phyloP scores from a whole-genome alignment of 1,140 invertebrate genomes.

The Cryptotermes secundus region DNA sequence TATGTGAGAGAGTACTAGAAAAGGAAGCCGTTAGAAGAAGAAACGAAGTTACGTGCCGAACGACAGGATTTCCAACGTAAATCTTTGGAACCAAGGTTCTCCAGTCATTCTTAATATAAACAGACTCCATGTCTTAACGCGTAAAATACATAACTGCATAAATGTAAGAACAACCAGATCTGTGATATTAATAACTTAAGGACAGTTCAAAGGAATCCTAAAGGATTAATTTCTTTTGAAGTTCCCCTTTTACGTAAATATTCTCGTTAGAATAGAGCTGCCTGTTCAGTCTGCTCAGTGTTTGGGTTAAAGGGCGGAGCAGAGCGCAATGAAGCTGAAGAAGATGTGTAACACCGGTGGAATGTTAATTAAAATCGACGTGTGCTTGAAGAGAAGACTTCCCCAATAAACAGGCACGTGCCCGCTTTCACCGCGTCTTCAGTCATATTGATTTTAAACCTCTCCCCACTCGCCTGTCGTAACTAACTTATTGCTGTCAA shows the following conservation, averaged over 20 bases:
- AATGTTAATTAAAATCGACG: constrained; percentile 20
- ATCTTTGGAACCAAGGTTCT: no score
- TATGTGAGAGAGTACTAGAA: no score
- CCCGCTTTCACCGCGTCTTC: background rate
- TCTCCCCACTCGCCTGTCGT: background rate
- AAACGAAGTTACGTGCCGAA: no score
- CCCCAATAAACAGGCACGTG: background rate
- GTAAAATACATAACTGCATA: background rate
- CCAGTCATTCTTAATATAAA: no score
- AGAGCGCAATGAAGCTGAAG: background rate
- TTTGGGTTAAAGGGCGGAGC: no score
- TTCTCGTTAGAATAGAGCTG: no score
- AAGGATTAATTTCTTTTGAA: no score
- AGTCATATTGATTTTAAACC: background rate
- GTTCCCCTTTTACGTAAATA: no score
- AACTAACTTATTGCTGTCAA: background rate
- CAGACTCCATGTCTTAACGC: background rate
- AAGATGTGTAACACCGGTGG: constrained; percentile 11
- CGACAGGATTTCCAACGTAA: no score
- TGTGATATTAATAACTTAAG: background rate
- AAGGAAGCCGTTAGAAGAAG: no score
- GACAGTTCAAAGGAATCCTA: no score
- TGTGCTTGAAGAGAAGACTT: background rate
- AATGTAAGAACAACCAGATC: background rate
- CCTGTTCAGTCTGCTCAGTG: no score